Base-by-base conservation (phyloP, 2,113 vertebrate species). In the Muntiacus muntjak region DNA sequence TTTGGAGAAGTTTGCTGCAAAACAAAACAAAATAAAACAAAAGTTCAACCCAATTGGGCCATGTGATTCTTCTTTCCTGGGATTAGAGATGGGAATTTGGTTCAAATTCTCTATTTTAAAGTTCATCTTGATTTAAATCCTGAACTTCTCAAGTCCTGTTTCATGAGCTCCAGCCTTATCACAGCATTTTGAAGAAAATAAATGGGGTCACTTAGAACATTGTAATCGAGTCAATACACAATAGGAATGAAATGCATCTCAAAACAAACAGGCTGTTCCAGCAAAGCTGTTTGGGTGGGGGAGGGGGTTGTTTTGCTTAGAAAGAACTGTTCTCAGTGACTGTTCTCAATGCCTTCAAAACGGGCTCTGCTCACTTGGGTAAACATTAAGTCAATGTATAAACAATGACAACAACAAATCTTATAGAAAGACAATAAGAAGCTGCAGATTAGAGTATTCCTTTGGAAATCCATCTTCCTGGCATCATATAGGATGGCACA, bases 81-180 rank as follows among this genome's bases (percentile, higher is more conserved):
- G 95, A 96, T 97, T 92, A 92, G 94, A 97, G 93, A 95, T 84
- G 90, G 19, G 67, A 3, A 25, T 58, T 96, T 97, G 95, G 64
- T 96, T 97, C 89, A 84, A 94, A 94, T 94, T 96, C 95, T 97
- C 89, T 87, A 90, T 96, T 98, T 97, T 90, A 97, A 98, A 98
- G 95, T 97, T 98, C 97, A 93, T 96, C 96, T 98, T 97, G 91
- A 98, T 91, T 96, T 57, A 67, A 97, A 96, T 97, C 91, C 87
- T 98, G 76, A 96, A 96, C 43, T 96, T 95, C 95, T 96, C 96
- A 84, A 98, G 36, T 82, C 54, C 93, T 43, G 10, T 82, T 96
- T 97, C 94, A 96, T 96, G 94, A 64, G 92, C 67, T 93, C 81
- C 81, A 76, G 13, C 6, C 86, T 97, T 78, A 33, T n/a, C 28